A percentile compares a stretch with the other conserved stretches of the same genome.
These are phyloP conservation scores for Neoscelio sp. DNA, from an alignment of 2,888 invertebrate species.

Conservation along the genomic window DNA sequence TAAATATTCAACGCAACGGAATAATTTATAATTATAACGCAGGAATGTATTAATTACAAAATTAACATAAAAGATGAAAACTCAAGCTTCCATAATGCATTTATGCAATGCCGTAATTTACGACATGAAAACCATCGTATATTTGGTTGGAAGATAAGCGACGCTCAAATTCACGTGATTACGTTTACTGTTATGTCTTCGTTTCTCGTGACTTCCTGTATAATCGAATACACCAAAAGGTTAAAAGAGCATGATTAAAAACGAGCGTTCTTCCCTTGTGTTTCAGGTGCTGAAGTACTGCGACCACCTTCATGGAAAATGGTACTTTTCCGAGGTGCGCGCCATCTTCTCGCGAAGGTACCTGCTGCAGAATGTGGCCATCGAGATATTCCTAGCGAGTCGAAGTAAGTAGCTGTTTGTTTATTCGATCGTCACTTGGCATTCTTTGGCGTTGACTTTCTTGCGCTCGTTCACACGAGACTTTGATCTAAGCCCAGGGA, in stretches of 20 bases:
- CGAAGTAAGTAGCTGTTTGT: conserved; percentile 96
- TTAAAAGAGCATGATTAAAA: not conserved
- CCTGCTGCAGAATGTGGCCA: conserved; percentile 97
- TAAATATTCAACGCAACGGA: no score
- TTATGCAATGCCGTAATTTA: conserved; percentile 28
- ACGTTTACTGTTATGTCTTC: conserved; percentile 28
- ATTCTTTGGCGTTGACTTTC: conserved; percentile 73
- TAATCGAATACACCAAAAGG: conserved; percentile 1
- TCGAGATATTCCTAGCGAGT: conserved; percentile 99
- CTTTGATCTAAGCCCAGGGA: conserved; percentile 73
- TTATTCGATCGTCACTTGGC: conserved; percentile 24
- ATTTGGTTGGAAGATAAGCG: conserved; percentile 10
- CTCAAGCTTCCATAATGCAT: not conserved
- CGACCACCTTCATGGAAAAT: conserved; percentile 99
- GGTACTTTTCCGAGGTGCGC: conserved; percentile 99
- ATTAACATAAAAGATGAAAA: conserved; percentile 22
- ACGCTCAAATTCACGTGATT: conserved; percentile 14
- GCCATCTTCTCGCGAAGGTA: conserved; percentile 99
- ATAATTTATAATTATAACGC: no score
- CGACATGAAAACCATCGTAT: conserved; percentile 4
- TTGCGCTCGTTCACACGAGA: conserved; percentile 74
- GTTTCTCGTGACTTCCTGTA: conserved; percentile 2
- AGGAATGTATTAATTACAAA: conserved; percentile 8
- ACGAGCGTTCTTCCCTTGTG: conserved; percentile 71
- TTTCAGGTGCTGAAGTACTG: conserved; percentile 97